A percentile compares a stretch with the other conserved stretches of the same genome.
Conservation (phyloP, 2,888 invertebrate genomes). For the Embidobia sp. region DNA sequence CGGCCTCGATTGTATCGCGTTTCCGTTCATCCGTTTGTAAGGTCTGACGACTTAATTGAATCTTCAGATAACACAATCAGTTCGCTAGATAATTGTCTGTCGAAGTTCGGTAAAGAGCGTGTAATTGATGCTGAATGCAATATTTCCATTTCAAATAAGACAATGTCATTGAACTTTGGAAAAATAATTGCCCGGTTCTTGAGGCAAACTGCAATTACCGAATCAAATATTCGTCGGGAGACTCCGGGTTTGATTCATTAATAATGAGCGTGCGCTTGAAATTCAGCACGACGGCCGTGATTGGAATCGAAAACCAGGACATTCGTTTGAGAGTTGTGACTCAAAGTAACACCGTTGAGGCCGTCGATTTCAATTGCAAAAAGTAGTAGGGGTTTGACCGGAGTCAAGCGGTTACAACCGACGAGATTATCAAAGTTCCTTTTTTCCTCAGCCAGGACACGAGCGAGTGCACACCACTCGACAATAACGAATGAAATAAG, state of each 20-base stretch:
- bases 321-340: slow-evolving; percentile 41
- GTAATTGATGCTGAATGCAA: too few species aligned
- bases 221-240: too few species aligned
- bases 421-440: slow-evolving; percentile 24
- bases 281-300: slow-evolving; percentile 41
- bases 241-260: slow-evolving; percentile 10
- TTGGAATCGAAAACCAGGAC: slow-evolving; percentile 56
- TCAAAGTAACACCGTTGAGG: slow-evolving; percentile 46
- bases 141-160: too few species aligned
- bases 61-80: background rate
- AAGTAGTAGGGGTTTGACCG: slow-evolving; percentile 17
- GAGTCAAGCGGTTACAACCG: slow-evolving; percentile 14
- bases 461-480: slow-evolving; percentile 8
- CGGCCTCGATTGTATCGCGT: slow-evolving; percentile 33
- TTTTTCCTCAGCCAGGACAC: slow-evolving; percentile 7
- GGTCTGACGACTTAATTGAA: slow-evolving; percentile 21
- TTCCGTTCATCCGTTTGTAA: slow-evolving; percentile 40
- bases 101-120: too few species aligned
- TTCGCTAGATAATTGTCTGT: background rate
- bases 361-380: slow-evolving; percentile 46
- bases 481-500: background rate
- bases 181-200: too few species aligned
- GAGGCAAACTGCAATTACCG: too few species aligned
- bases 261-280: slow-evolving; percentile 13
- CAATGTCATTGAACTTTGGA: too few species aligned